These are phyloP conservation scores for Morpho helenor DNA, from an alignment of 2,888 invertebrate species.

Conservation along the genomic window DNA sequence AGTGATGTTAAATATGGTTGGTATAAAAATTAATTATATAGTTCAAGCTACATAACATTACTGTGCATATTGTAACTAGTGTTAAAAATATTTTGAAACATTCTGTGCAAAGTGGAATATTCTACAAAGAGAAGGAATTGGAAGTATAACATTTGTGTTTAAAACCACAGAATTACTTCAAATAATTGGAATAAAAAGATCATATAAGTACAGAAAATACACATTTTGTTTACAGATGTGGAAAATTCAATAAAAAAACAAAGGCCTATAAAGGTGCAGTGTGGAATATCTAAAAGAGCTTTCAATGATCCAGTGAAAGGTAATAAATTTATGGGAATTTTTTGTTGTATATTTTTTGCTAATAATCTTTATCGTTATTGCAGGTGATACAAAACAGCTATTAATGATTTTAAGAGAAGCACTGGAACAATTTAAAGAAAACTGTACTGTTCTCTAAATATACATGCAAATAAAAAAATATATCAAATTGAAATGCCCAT, in stretches of 20 bases:
- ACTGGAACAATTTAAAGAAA: conserved; percentile 21
- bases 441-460: conserved; percentile 14
- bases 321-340: conserved; percentile 22
- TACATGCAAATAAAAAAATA: too few species aligned
- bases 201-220: not conserved
- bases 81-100: too few species aligned
- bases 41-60: too few species aligned
- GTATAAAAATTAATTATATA: too few species aligned
- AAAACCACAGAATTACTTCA: too few species aligned
- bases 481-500: too few species aligned
- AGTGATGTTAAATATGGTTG: too few species aligned
- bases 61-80: too few species aligned
- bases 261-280: conserved; percentile 64
- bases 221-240: conserved; percentile 48
- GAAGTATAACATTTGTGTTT: too few species aligned
- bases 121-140: too few species aligned
- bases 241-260: conserved; percentile 58
- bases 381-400: conserved; percentile 42
- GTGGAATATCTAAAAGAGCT: conserved; percentile 58
- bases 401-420: conserved; percentile 37
- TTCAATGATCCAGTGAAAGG: conserved; percentile 58
- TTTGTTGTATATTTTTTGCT: not conserved
- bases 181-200: too few species aligned
- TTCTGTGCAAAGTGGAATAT: too few species aligned
- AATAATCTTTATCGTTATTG: conserved; percentile 24